Conservation (phyloP, 2,113 vertebrate genomes). For the Mola mola region DNA sequence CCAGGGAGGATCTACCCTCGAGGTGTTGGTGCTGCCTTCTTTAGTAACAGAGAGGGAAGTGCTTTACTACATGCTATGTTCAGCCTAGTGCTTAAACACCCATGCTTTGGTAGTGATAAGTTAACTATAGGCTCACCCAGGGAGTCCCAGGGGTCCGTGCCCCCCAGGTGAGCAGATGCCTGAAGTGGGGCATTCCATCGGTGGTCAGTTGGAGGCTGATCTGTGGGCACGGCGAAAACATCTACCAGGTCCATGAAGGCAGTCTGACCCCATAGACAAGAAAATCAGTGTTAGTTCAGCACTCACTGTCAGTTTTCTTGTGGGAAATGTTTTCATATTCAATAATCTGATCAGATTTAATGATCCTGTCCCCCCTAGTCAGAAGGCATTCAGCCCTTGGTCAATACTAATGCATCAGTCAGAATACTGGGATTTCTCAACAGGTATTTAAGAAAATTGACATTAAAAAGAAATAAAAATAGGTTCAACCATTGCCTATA, state of each 20-base stretch:
- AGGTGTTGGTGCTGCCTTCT: conserved; percentile 48
- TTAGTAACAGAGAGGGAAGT: background rate
- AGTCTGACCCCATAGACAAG: conserved; percentile 81
- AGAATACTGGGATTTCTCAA: too few species aligned
- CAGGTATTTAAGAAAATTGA: too few species aligned
- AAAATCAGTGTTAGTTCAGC: conserved; percentile 2
- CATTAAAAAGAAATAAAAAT: too few species aligned
- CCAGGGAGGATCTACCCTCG: conserved; percentile 68
- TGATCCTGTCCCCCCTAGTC: too few species aligned
- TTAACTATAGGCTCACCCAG: conserved; percentile 68
- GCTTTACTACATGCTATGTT: background rate
- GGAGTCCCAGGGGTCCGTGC: conserved; percentile 78
- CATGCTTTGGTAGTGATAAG: too few species aligned
- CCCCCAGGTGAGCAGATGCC: conserved; percentile 40
- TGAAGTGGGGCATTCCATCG: conserved; percentile 61
- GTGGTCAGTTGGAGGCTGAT: conserved; percentile 57
- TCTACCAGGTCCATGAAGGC: conserved; percentile 93
- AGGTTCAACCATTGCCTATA: too few species aligned
- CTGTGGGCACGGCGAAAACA: conserved; percentile 85
- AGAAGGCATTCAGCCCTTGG: too few species aligned
- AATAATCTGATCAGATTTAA: too few species aligned
- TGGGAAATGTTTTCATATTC: background rate
- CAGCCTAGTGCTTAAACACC: background rate
- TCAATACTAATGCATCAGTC: too few species aligned
- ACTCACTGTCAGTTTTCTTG: background rate